Base-by-base conservation (phyloP, 2,888 invertebrate genomes). In the Archips crataeganus region DNA sequence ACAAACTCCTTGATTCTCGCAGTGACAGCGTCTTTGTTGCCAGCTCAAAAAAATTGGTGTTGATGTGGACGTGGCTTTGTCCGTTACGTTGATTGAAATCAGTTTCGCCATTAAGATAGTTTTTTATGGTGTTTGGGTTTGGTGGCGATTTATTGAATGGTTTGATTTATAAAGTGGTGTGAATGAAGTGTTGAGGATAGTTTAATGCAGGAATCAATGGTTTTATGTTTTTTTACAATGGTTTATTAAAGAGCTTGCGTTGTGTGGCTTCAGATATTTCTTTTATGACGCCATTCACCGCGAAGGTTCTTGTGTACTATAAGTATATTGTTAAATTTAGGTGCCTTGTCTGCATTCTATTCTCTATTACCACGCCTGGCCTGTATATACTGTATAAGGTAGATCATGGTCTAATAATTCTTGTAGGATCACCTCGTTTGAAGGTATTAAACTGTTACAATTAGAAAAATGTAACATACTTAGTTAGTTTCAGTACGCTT, bases 41-140 rank as follows among this genome's bases (percentile, higher is more conserved):
- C 73, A 23, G 63, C n/a, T 63, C 39, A 39, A 13, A 69, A 54
- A 73, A 74, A 11, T 61, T 87, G 87, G 80, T 86, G 85, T 86
- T 79, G 84, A 87, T 90, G 88, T 89, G 84, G 77, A 85, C 83
- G 82, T 77, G 80, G 81, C 87, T 78, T 89, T 84, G 84, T 85
- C 80, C 83, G 77, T 77, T 79, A 81, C 76, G 78, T 87, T 87
- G 87, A 90, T 90, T 88, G 87, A 80, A 84, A 91, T 92, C 87
- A 81, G 90, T 90, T 89, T 85, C 86, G 87, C 84, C 84, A 81
- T 81, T 79, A 77, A 80, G 80, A 77, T 79, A 77, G 79, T 83
- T 79, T 84, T 23, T 84, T 85, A 83, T 81, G 80, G 70, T 74
- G 78, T 79, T 76, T 57, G 72, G 65, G 59, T 74, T 74, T 65